Base-by-base conservation (phyloP, 2,113 vertebrate species). In the Pedionomus torquatus region DNA sequence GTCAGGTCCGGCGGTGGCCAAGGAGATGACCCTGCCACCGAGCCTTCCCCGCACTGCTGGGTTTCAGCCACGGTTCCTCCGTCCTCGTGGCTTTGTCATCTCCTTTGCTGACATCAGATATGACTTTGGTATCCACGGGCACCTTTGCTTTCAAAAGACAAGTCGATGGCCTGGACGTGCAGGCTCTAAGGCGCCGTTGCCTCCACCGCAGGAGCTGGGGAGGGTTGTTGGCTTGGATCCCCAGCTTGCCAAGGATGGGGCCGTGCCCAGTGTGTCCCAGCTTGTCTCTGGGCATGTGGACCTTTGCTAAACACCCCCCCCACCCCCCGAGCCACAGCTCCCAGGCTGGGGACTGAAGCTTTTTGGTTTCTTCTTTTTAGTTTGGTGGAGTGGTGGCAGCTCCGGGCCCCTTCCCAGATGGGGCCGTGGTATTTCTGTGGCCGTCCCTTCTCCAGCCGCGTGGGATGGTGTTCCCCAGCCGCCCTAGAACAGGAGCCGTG, bases 121-220 rank as follows among this genome's bases (percentile, higher is more conserved):
- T 24, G 44, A 24, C 28, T 14, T 43, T 2, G 26, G 24, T 55
- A 17, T 49, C 18, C 0, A 44, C 11, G 9, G 60, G 52, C 3
- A 0, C n/a, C 51, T 65, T 64, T 54, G n/a, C 35, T 65, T 44
- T 17, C 25, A 8, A 11, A 23, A 33, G n/a, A 10, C 2, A 1
- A 37, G 8, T 8, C 30, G 16, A 4, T 2, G 2, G 10, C 52
- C 46, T 0, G 1, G 58, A 48, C 1, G 0, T 6, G 39, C 31
- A 8, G 52, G 14, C 64, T 58, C 25, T 2, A 5, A 44, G 41
- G 37, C 5, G 1, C 31, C 31, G 23, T 75, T 7, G 15, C 16
- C 33, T 52, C 25, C 1, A 3, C 4, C 2, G 48, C 65, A 12
- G 20, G 41, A 57, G 30, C 5, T 20, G 35, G 5, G 7, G 21